phyloP scores from a whole-genome alignment of 2,888 invertebrate species.

The Trissolcus japonicus region DNA sequence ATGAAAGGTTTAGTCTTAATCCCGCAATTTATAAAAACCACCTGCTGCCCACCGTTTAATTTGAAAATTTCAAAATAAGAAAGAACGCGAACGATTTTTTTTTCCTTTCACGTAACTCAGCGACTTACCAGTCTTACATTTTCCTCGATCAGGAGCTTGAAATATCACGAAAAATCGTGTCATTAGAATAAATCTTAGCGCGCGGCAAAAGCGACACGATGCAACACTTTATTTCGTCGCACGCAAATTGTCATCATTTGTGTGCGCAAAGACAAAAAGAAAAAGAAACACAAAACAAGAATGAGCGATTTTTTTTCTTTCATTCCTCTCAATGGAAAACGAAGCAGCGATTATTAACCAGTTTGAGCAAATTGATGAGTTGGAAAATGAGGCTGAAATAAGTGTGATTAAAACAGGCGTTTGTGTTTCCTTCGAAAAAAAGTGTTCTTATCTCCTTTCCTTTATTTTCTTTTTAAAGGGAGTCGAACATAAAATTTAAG shows the following conservation, averaged over 20 bases:
- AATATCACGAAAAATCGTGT: conserved; percentile 54
- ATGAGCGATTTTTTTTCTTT: neutral
- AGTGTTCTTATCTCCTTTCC: neutral
- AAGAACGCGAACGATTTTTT: too few species aligned
- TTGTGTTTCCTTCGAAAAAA: neutral
- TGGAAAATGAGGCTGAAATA: conserved; percentile 1
- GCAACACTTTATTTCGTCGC: conserved; percentile 15
- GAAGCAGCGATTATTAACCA: conserved; percentile 9
- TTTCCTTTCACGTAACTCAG: conserved; percentile 23
- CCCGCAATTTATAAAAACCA: too few species aligned
- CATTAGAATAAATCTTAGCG: conserved; percentile 42
- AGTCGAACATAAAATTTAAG: neutral
- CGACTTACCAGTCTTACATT: conserved; percentile 61
- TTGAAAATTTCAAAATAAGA: too few species aligned
- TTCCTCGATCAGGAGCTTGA: conserved; percentile 60
- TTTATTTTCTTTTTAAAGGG: neutral
- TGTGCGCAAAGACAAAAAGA: neutral
- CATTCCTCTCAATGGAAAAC: neutral
- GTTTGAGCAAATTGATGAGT: conserved; percentile 4
- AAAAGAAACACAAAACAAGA: neutral
- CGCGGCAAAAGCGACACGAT: conserved; percentile 16
- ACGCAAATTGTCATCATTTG: conserved; percentile 20
- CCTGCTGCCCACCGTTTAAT: too few species aligned
- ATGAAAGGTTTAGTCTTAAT: too few species aligned
- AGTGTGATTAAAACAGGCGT: neutral